Evolutionary conservation across 2,888 invertebrate species (phyloP).

Genomic region (Drosophila greeni): DNA sequence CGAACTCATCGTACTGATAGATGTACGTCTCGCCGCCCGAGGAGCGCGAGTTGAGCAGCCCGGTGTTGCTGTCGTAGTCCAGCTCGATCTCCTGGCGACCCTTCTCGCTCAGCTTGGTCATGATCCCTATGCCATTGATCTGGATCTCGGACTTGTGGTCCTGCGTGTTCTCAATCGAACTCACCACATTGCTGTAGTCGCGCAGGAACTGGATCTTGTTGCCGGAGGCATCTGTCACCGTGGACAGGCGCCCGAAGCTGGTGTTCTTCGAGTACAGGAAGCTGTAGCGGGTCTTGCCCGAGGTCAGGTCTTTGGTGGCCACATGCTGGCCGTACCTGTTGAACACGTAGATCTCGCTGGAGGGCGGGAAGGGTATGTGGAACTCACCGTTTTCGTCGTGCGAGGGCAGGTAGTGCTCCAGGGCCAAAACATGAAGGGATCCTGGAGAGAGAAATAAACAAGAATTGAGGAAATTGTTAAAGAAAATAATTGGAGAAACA

Average conservation of each 20-base stretch:
- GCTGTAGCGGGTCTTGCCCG: constrained; percentile 95
- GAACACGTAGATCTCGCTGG: constrained; percentile 95
- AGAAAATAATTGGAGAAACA: too few relatives aligned
- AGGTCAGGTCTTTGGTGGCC: constrained; percentile 94
- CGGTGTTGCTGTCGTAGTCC: constrained; percentile 93
- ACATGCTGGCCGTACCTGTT: constrained; percentile 98
- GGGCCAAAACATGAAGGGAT: constrained; percentile 89
- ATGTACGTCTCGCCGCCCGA: constrained; percentile 92
- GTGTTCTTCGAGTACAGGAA: constrained; percentile 98
- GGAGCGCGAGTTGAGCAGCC: constrained; percentile 90
- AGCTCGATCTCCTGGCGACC: constrained; percentile 93
- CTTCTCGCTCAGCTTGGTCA: constrained; percentile 92
- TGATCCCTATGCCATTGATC: constrained; percentile 94
- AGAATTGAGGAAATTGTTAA: neutral
- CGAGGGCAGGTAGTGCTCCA: constrained; percentile 91
- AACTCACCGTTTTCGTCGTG: constrained; percentile 94
- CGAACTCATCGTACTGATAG: constrained; percentile 94
- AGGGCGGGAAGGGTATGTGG: constrained; percentile 94
- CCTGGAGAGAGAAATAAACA: constrained; percentile 78
- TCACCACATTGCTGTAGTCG: constrained; percentile 94
- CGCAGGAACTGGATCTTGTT: constrained; percentile 94
- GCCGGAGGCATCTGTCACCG: constrained; percentile 95
- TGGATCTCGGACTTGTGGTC: constrained; percentile 94
- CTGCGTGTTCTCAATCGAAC: constrained; percentile 95
- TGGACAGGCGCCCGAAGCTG: constrained; percentile 94